These are phyloP conservation scores for Microctenopoma stevenorrisi DNA, from an alignment of 2,797 vertebrate species.

Conservation along the genomic window DNA sequence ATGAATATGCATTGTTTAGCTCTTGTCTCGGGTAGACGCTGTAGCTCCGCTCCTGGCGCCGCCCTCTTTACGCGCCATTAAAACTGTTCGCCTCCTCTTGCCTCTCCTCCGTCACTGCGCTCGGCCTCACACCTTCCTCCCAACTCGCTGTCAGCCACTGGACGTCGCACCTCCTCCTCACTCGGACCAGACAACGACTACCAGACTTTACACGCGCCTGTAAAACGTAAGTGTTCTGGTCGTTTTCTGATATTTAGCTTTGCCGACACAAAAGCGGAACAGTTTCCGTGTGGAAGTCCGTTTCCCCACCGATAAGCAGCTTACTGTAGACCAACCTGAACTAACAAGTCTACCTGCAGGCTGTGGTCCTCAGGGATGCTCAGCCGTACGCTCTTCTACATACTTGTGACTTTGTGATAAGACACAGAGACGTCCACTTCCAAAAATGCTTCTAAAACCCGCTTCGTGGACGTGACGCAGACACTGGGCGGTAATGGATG, in stretches of 20 bases:
- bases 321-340: too few relatives aligned
- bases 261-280: too few relatives aligned
- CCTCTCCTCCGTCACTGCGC: conserved; percentile 5
- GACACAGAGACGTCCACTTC: too few relatives aligned
- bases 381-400: background rate
- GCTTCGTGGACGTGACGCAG: too few relatives aligned
- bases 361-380: background rate
- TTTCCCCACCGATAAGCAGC: background rate
- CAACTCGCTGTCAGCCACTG: background rate
- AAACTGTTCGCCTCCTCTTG: background rate
- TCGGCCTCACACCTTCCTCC: background rate
- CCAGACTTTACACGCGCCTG: background rate
- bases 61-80: too few relatives aligned
- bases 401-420: too few relatives aligned
- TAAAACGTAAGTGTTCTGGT: conserved; percentile 13
- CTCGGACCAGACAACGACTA: background rate
- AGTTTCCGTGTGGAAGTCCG: too few relatives aligned
- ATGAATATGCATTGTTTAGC: too few relatives aligned
- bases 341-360: background rate
- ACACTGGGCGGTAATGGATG: conserved; percentile 34
- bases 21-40: too few relatives aligned
- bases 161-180: background rate
- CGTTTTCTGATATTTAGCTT: too few relatives aligned
- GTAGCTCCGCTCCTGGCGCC: background rate
- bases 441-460: too few relatives aligned